Evolutionary conservation across 1,140 invertebrate genomes (phyloP), one percentile per base, ranked within the genome.

Genomic region (Dendroctonus valens): DNA sequence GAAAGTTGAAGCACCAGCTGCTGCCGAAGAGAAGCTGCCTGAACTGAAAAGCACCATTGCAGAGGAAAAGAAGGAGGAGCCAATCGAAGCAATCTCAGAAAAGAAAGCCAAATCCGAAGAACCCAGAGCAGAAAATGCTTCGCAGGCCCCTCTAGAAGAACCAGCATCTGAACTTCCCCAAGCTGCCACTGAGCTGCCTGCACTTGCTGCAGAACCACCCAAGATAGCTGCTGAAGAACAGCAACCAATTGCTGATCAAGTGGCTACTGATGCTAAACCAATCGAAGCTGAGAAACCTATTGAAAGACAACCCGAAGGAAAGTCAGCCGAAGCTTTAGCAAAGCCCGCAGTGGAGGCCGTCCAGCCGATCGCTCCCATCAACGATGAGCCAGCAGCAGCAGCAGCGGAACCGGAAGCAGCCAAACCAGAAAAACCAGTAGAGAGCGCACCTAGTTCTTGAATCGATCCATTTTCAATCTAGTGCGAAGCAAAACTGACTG

Each of bases 361-460:
- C 7, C 53, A 54, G 38, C 42, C 53, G 8, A 41, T n/a, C 11
- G 38, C 50, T 41, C 9, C 26, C 49, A 46, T 26, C 26, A 26
- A 26, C 26, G 26, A 26, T 26, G 26, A 26, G 12, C 5, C 53
- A 46, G 7, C 41, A 64, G 7, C 50, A 9, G 60, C 69, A 72
- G 69, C 62, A 57, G 72, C 71, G 57, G 73, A 75, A 54, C 58
- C 59, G 38, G 61, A 67, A 52, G 70, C 73, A 59, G 72, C 71
- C 69, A 60, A 72, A 69, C 69, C 67, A 52, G 70, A 74, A 70
- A 61, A 72, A 69, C 66, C 70, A 53, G 70, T 72, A 72, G 65
- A 70, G 12, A 73, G 72, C 72, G 66, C 73, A 67, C 41, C 71
- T n/a, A 75, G 73, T 71, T 74, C 74, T 71, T 74, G 72, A 75